Evolutionary conservation across 2,888 invertebrate species (phyloP), one percentile per base, ranked within the genome.

Genomic region (Chloromyia formosa): DNA sequence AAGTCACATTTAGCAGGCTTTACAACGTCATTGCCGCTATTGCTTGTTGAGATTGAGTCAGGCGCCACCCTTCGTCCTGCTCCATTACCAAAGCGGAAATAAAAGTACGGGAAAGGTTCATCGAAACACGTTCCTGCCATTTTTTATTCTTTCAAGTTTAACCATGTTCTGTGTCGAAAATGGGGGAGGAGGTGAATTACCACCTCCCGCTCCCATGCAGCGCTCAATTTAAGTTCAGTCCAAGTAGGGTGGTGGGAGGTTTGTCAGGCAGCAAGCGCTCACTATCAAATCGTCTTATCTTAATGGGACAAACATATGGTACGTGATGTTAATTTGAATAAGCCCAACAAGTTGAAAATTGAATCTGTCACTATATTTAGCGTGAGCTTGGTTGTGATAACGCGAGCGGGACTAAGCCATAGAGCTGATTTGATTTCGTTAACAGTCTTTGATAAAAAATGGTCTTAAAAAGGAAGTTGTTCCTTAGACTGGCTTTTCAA

Each of bases 261-360:
- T 49, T n/a, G 2, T 1, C 49, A n/a, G 12, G 49, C 16, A 35
- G 49, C 10, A 42, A 1, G 45, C n/a, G 66, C 14, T 45, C 68
- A 76, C 74, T 74, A 74, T 76, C 74, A 54, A 60, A 64, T 40
- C 68, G 75, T 75, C 75, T 76, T 75, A 76, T 76, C 75, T 76
- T 73, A 76, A 75, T 76, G 76, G 76, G 69, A 73, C 75, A 75
- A 76, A 76, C 76, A 76, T 76, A 76, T 73, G 76, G 58, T 76
- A 76, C 76, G 76, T 76, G 76, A 76, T 76, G 74, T 74, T 76
- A 74, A 76, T 76, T 75, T 75, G 73, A 76, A 76, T 76, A 75
- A 73, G 73, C 74, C 73, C 76, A 76, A 76, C 76, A 76, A 76
- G 76, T 76, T 76, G 75, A 73, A 76, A 76, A 76, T 76, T 76